Conservation (phyloP, 2,113 vertebrate species). For the Hepsetus odoe region DNA sequence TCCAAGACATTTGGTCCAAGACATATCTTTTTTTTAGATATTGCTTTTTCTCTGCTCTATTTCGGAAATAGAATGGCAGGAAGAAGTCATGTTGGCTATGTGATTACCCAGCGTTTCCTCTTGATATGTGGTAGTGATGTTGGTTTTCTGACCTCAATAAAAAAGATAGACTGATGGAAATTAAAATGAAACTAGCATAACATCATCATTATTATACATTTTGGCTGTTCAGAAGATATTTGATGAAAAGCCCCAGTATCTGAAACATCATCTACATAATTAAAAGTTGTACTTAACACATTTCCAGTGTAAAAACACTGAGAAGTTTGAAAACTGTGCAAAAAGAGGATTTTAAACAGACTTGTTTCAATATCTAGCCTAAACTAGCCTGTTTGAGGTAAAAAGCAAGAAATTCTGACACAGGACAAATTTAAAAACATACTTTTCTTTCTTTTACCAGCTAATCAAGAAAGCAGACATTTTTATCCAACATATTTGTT, state of each 20-base stretch:
- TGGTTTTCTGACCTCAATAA: background rate
- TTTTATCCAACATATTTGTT: background rate
- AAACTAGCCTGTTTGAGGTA: no score
- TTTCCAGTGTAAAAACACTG: background rate
- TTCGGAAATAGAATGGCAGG: background rate
- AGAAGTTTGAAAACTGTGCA: background rate
- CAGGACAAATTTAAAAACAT: background rate
- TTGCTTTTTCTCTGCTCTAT: background rate
- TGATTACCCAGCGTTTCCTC: background rate
- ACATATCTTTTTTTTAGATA: constrained; percentile 7
- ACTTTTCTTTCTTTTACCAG: background rate
- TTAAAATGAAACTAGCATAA: background rate
- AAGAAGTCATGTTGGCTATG: background rate
- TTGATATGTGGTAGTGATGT: background rate
- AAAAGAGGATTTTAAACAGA: background rate
- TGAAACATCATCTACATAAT: no score
- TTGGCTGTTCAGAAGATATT: background rate
- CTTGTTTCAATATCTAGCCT: background rate
- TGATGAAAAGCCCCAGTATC: background rate
- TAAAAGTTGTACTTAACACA: background rate
- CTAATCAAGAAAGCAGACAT: background rate
- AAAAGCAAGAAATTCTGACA: no score
- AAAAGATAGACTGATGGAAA: background rate
- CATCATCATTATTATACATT: background rate
- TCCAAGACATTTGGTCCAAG: background rate